Evolutionary conservation across 2,888 invertebrate species (phyloP).

Genomic region (Pollenia angustigena): DNA sequence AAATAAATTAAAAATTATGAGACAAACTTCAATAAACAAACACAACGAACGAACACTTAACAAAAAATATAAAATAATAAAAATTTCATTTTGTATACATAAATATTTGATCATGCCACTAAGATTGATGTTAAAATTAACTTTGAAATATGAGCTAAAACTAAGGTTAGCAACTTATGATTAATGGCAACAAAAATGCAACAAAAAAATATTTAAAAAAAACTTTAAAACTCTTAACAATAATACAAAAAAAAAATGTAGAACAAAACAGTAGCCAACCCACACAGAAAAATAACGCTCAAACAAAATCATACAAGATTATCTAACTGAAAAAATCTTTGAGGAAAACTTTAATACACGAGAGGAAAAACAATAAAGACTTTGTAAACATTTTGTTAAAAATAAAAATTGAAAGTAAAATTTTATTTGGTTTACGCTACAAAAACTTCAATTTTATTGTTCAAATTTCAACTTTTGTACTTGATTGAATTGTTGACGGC

Average conservation of each 20-base stretch:
- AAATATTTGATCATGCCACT: slow-evolving; percentile 34
- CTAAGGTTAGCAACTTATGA: slow-evolving; percentile 70
- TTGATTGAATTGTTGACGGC: slow-evolving; percentile 48
- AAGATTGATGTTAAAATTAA: slow-evolving; percentile 66
- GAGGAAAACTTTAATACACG: slow-evolving; percentile 39
- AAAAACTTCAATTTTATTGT: slow-evolving; percentile 1
- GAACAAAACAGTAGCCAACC: slow-evolving; percentile 71
- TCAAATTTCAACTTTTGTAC: slow-evolving; percentile 54
- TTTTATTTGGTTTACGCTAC: not conserved
- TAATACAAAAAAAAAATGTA: slow-evolving; percentile 58
- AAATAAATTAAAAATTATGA: slow-evolving; percentile 6
- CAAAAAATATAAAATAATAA: not conserved
- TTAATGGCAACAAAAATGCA: slow-evolving; percentile 64
- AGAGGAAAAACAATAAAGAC: slow-evolving; percentile 27
- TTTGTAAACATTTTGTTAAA: slow-evolving; percentile 21
- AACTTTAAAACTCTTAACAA: not conserved
- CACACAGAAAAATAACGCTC: slow-evolving; percentile 43
- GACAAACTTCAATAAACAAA: slow-evolving; percentile 29
- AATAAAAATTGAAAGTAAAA: slow-evolving; percentile 66
- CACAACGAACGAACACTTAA: not conserved
- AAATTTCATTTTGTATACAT: not conserved
- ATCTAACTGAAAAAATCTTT: slow-evolving; percentile 42
- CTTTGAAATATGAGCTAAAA: slow-evolving; percentile 63
- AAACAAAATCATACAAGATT: slow-evolving; percentile 41
- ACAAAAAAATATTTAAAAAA: not conserved